A percentile compares a stretch with the other conserved stretches of the same genome.
These are phyloP conservation scores for Alouatta caraya DNA, from an alignment of 2,797 vertebrate genomes.

Conservation along the genomic window DNA sequence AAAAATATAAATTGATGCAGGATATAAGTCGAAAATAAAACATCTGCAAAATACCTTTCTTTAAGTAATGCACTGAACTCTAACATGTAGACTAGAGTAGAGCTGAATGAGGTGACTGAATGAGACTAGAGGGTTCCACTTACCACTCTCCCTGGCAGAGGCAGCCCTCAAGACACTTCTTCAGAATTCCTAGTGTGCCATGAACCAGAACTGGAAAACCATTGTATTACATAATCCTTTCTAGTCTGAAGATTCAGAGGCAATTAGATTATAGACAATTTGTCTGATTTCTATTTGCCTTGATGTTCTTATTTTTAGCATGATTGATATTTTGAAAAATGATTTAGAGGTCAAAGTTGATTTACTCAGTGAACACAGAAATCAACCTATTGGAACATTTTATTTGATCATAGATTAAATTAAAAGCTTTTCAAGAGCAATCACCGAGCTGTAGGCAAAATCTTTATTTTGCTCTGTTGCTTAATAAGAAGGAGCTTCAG, in stretches of 20 bases:
- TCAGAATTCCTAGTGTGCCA: background rate
- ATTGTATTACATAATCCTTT: background rate
- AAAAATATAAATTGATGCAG: background rate
- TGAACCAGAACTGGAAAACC: background rate
- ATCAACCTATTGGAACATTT: background rate
- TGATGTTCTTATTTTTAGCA: background rate
- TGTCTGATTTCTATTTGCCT: background rate
- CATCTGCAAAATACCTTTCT: background rate
- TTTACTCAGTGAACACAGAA: background rate
- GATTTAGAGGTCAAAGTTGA: conserved; percentile 2
- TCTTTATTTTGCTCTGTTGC: background rate
- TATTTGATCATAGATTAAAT: background rate
- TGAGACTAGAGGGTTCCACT: background rate
- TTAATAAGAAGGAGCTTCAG: background rate
- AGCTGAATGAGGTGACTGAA: background rate
- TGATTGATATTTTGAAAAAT: background rate
- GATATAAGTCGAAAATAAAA: background rate
- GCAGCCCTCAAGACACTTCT: background rate
- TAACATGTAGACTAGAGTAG: background rate
- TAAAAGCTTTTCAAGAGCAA: background rate
- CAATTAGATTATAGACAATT: background rate
- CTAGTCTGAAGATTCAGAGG: background rate
- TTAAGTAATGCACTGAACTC: background rate
- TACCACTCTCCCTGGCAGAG: background rate
- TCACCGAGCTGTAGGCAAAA: background rate